Base-by-base conservation (phyloP, 2,797 vertebrate genomes). In the Peromyscus attwateri region DNA sequence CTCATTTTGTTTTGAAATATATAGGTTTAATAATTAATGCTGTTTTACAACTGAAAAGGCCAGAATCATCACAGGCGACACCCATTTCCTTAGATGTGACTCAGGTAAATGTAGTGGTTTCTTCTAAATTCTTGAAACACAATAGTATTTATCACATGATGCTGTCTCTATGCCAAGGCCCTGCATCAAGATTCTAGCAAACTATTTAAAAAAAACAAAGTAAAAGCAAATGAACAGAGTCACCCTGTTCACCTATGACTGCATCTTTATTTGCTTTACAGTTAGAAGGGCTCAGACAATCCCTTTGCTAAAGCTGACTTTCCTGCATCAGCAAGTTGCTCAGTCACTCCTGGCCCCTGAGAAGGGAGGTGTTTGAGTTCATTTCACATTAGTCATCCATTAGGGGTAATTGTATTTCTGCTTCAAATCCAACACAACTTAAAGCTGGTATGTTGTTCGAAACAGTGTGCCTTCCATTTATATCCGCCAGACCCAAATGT, bases 381-480 rank as follows among this genome's bases (percentile, higher is more conserved):
- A 23, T 82, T 96, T 97, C 77, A 70, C 0, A 71, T 90, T 52
- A 80, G 11, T 31, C 27, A 85, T 75, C 73, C 75, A 71, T 93
- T 89, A 88, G 77, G 25, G 7, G 71, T 7, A 82, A 91, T 71
- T 60, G 19, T 83, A 64, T 37, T 62, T 97, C 96, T 83, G 31
- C 10, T 89, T 10, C 19, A 96, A 49, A 84, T 96, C 82, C 70
- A n/a, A 43, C n/a, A 77, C 62, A 91, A 96, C 5, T 31, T 83
- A n/a, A 14, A 96, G 55, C 66, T 85, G 91, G 76, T 31, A 68
- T n/a, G 49, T 40, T 94, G 40, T 19, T 96, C 95, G 95, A 70
- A 66, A 77, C 46, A 89, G 89, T 83, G 97, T 89, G 92, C 46
- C 17, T 34, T 25, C 31, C 21, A n/a, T 70, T 96, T 94, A 97